phyloP scores from a whole-genome alignment of 1,140 invertebrate genomes.

The Sitobion miscanthi region DNA sequence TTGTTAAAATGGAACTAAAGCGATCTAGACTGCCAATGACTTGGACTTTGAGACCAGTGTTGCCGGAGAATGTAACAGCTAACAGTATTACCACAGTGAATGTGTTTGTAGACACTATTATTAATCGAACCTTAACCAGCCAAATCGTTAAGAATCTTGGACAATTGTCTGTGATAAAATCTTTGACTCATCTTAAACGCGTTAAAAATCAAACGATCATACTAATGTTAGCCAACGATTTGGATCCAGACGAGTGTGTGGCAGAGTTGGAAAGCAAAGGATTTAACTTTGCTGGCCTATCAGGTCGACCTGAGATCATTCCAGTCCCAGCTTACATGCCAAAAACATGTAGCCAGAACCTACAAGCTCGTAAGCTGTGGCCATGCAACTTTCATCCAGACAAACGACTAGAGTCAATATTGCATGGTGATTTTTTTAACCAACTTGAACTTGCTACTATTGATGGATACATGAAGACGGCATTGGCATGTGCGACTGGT shows the following conservation, averaged over 20 bases:
- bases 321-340: conserved; percentile 70
- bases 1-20: conserved; percentile 30
- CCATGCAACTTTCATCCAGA: conserved; percentile 86
- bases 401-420: conserved; percentile 71
- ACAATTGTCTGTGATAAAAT: conserved; percentile 67
- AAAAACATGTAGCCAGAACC: conserved; percentile 73
- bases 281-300: conserved; percentile 65
- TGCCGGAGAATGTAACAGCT: background rate
- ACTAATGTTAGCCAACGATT: conserved; percentile 45
- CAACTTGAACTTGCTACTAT: conserved; percentile 68
- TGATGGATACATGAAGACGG: conserved; percentile 69
- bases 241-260: conserved; percentile 43
- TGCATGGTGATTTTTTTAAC: conserved; percentile 71
- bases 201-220: conserved; percentile 63
- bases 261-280: conserved; percentile 57
- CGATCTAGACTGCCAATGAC: background rate
- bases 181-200: conserved; percentile 76
- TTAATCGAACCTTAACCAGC: conserved; percentile 67
- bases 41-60: conserved; percentile 30
- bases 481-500: conserved; percentile 64
- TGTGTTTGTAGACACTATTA: conserved; percentile 58
- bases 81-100: conserved; percentile 11
- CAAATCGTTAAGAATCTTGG: conserved; percentile 69
- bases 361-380: conserved; percentile 73
- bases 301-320: conserved; percentile 66